Base-by-base conservation (phyloP, 2,888 invertebrate species). In the Cheilosia vernalis region DNA sequence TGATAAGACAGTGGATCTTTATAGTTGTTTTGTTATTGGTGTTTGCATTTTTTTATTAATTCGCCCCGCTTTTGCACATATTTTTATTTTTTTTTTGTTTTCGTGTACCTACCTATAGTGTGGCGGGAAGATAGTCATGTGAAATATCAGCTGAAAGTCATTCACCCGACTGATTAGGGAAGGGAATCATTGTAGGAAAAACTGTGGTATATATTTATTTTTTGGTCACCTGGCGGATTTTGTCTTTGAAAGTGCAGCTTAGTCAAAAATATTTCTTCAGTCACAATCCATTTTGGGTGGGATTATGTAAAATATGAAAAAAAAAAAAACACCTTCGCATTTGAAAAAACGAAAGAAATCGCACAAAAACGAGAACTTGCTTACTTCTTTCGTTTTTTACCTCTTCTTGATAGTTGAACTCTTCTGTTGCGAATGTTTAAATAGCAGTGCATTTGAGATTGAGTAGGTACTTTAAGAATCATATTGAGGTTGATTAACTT, bases 1-100 rank as follows among this genome's bases (percentile, higher is more conserved):
- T 47, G 73, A 74, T 74, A 74, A 74, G 56, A 33, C 37, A 37
- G 37, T 37, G 19, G 15, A 17, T 4, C 37, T 27, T 27, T 55
- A 53, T 37, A 64, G 64, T 51, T 53, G 30, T 21, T 60, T 42
- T 53, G 33, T 21, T 13, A 30, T 73, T 51, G 30, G 27, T 42
- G 51, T 53, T 63, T 24, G 30, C 47, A 37, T 1, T 73, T 56
- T 56, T 64, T 74, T 64, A 64, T 74, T 55, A 55, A 56, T 56
- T 63, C 7, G n/a, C 44, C 24, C 42, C 42, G 55, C 33, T 70
- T 60, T 33, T 70, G 51, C 30, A 42, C 30, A n/a, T n/a, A n/a
- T n/a, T n/a, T n/a, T n/a, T 27, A 10, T 60, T 24, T 24, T 51
- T 51, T 24, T 4, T 51, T 51, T 49, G 10, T 69, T 58, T 21